Evolutionary conservation across 1,140 invertebrate genomes (phyloP), one percentile per base, ranked within the genome.

Genomic region (Drosophila pallidifrons): DNA sequence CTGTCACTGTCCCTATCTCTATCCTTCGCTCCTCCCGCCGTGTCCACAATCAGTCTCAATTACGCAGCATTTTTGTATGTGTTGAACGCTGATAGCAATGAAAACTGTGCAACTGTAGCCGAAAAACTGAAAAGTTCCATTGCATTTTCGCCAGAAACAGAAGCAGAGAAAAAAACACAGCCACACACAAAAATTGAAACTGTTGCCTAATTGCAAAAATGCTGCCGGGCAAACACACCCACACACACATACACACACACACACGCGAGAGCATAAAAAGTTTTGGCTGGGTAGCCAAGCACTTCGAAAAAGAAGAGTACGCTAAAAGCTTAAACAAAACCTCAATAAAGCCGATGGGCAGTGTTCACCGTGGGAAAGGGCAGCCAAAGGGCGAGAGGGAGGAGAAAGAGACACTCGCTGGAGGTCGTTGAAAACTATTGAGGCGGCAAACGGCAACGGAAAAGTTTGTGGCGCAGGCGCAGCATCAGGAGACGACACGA

Each of bases 151-250:
- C 64, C 66, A 55, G 68, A n/a, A 38, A 38, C 6, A 47, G 4
- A 54, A 61, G 41, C 6, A 13, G n/a, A 10, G 30, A 64, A 73
- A 77, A 64, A 69, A 16, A 72, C 47, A 77, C 35, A 75, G 6
- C 4, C n/a, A 35, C 28, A 54, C 51, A 55, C 52, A 64, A 73
- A 70, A 52, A 61, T 65, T 67, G 75, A 82, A 89, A 89, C 81
- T 85, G 85, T 89, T 89, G 85, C 85, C 85, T 89, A 89, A 89
- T 89, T 89, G 85, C 85, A 81, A 89, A 89, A 89, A 89, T 85
- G 85, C 85, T 89, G 85, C 71, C 78, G 81, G 85, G 81, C 81
- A 89, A 83, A 85, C 81, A 89, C 58, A 75, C 61, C 47, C 45
- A 72, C 66, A 82, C 58, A 8, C 35, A 8, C 68, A 89, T 52